These are phyloP conservation scores for Poeciliopsis gracilis DNA, from an alignment of 2,797 vertebrate genomes.

Conservation along the genomic window DNA sequence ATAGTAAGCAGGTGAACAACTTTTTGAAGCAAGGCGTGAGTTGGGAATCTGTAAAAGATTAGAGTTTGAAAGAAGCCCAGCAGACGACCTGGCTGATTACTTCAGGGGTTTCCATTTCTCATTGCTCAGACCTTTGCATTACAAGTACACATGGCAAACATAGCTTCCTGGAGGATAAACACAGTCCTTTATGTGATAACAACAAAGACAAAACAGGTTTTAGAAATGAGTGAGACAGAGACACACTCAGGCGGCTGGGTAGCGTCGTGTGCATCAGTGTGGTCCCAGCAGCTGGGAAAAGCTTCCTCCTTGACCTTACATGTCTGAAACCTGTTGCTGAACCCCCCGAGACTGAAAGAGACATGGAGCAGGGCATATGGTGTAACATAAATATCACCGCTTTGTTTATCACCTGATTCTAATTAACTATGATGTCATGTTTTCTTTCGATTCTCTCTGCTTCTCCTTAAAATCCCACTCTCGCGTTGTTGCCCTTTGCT, in stretches of 20 bases:
- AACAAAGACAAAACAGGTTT: conserved; percentile 66
- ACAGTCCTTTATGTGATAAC: conserved; percentile 67
- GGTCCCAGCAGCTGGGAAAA: conserved; percentile 75
- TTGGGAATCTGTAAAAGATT: conserved; percentile 59
- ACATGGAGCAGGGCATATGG: conserved; percentile 76
- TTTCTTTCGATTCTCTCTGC: conserved; percentile 56
- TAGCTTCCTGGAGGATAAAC: conserved; percentile 66
- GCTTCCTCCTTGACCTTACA: conserved; percentile 77
- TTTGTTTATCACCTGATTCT: conserved; percentile 83
- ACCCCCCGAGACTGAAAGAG: conserved; percentile 68
- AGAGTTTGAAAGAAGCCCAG: conserved; percentile 42
- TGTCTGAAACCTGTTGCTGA: conserved; percentile 75
- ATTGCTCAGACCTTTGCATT: conserved; percentile 47
- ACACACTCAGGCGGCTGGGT: conserved; percentile 9
- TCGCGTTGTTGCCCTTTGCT: conserved; percentile 14
- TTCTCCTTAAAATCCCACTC: conserved; percentile 39
- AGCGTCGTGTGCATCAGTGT: conserved; percentile 63
- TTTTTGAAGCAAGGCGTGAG: conserved; percentile 24
- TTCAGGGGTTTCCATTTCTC: conserved; percentile 50
- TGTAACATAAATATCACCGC: conserved; percentile 80
- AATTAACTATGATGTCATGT: conserved; percentile 83
- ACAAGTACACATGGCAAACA: conserved; percentile 67
- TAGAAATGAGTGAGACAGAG: conserved; percentile 29
- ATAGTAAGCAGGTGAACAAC: background rate
- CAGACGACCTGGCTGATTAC: conserved; percentile 49